Evolutionary conservation across 1,140 invertebrate genomes (phyloP).

Genomic region (Drosophila triauraria): DNA sequence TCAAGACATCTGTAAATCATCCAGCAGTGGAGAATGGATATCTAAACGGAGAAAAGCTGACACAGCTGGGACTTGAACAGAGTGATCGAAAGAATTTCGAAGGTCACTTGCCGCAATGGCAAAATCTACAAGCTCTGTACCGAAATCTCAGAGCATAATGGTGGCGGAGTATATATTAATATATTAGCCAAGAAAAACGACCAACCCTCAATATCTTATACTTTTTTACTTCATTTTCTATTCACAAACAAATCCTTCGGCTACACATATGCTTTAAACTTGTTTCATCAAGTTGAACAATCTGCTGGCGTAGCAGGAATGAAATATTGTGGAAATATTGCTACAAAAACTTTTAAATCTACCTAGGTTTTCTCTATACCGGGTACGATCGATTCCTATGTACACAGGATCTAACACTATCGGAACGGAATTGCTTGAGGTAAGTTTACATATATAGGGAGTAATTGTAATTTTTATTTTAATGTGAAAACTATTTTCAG

Average conservation of each 20-base stretch:
- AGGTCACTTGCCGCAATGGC: constrained; percentile 2
- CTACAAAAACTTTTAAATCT: neutral
- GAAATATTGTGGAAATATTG: too few species aligned
- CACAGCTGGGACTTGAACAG: neutral
- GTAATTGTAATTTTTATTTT: neutral
- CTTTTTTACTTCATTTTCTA: neutral
- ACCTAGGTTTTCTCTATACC: too few species aligned
- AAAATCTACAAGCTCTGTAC: neutral
- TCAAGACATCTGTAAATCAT: constrained; percentile 10
- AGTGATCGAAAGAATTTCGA: constrained; percentile 2
- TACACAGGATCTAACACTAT: accelerated
- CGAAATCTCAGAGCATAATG: neutral
- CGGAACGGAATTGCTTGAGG: neutral
- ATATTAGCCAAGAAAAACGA: neutral
- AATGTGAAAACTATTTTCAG: neutral
- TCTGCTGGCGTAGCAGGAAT: too few species aligned
- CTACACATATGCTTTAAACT: neutral
- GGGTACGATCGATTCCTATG: too few species aligned
- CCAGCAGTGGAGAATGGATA: neutral
- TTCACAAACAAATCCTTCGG: neutral
- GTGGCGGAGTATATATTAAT: neutral
- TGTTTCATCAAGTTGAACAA: neutral
- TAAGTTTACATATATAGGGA: neutral
- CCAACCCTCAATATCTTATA: neutral
- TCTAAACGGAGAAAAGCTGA: neutral